Evolutionary conservation across 2,888 invertebrate genomes (phyloP), one percentile per base, ranked within the genome.

Genomic region (Archips crataeganus): DNA sequence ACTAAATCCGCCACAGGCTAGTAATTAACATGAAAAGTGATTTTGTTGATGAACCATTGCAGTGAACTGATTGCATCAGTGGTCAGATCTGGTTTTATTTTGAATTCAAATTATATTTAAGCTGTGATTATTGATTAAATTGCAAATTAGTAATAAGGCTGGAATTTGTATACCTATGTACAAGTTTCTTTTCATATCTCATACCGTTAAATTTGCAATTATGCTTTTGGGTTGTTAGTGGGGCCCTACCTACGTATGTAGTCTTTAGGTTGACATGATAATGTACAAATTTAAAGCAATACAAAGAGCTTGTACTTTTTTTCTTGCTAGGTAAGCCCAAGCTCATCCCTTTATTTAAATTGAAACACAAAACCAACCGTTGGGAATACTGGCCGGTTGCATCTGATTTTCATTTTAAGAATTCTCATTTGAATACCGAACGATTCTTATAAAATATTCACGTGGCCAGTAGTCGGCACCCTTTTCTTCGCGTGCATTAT

Each of bases 371-470:
- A 49, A 11, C 63, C 9, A 49, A 49, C 36, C 64, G 49, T 49
- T 51, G 36, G 6, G 10, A 49, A 64, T 49, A 51, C 62, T 62
- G 62, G 62, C 62, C 42, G 23, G 45, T 62, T 42, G 62, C 62
- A 42, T 42, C 36, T 62, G 42, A 42, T 62, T 62, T 62, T 62
- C 62, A 23, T 62, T 62, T 62, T 62, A 62, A 42, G 60, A 60
- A 34, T n/a, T 54, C 51, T 49, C 62, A 66, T 71, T 71, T 49
- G 47, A 61, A 68, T 60, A 36, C 49, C 60, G 65, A 71, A 60
- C 23, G 42, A 34, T 49, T 66, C 36, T 36, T 13, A 71, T 66
- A 65, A 60, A 71, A 60, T 71, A 71, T 65, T 60, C 65, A 61
- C 39, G 59, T 60, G 71, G 60, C 60, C 60, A 65, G 65, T 51